Evolutionary conservation across 2,113 vertebrate genomes (phyloP).

Genomic region (Chiloscyllium plagiosum): DNA sequence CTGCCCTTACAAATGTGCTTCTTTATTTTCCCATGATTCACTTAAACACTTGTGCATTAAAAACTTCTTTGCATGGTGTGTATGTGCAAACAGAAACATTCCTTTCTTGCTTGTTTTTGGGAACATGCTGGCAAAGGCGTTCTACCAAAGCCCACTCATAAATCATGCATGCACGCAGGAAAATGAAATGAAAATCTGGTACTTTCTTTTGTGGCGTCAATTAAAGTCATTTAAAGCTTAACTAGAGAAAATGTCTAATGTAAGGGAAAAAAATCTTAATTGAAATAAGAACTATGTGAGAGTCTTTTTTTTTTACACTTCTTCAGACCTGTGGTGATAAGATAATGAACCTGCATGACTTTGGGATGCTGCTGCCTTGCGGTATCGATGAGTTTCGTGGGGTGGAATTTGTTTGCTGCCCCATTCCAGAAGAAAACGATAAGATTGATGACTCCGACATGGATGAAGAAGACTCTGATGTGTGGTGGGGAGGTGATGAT

Average conservation of each 20-base stretch:
- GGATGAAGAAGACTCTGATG: constrained; percentile 87
- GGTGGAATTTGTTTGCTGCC: constrained; percentile 96
- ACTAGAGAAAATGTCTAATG: background rate
- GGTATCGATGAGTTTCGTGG: constrained; percentile 93
- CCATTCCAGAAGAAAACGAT: constrained; percentile 67
- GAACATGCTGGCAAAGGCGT: background rate
- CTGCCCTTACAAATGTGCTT: background rate
- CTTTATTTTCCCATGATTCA: background rate
- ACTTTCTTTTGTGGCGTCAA: background rate
- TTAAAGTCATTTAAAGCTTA: background rate
- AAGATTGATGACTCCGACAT: constrained; percentile 72
- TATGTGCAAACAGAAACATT: background rate
- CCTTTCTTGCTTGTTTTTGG: background rate
- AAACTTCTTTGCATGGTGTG: background rate
- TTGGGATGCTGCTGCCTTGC: constrained; percentile 93
- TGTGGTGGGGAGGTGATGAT: constrained; percentile 96
- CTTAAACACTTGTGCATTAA: background rate
- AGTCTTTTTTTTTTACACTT: background rate
- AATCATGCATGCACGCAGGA: background rate
- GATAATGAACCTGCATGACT: constrained; percentile 89
- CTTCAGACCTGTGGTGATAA: constrained; percentile 86
- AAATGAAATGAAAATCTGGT: background rate
- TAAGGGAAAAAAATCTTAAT: too few relatives aligned
- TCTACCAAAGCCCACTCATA: background rate
- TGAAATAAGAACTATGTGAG: background rate